Evolutionary conservation across 1,140 invertebrate genomes (phyloP).

Genomic region (Scaptomyza graminum): DNA sequence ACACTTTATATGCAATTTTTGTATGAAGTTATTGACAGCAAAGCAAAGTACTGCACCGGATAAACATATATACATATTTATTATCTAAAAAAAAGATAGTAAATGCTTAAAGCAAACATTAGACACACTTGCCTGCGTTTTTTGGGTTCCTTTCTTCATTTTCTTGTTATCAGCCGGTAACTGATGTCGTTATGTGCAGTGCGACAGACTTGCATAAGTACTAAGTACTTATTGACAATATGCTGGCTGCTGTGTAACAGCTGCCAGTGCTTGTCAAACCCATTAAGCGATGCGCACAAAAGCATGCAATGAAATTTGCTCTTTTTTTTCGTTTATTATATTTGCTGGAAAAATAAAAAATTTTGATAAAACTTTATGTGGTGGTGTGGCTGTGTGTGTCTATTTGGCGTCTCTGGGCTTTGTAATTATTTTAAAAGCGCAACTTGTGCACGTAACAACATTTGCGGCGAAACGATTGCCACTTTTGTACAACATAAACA

Average conservation of each 20-base stretch:
- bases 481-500: constrained; percentile 76
- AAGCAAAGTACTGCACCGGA: constrained; percentile 10
- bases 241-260: constrained; percentile 61
- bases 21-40: constrained; percentile 67
- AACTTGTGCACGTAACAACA: constrained; percentile 81
- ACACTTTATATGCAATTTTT: constrained; percentile 34
- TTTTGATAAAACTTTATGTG: constrained; percentile 8
- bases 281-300: constrained; percentile 58
- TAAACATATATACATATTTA: background rate
- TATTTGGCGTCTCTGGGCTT: constrained; percentile 39
- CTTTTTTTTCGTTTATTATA: constrained; percentile 29
- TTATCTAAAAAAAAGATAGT: background rate
- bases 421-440: constrained; percentile 82
- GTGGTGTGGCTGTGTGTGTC: constrained; percentile 9
- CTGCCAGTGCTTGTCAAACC: constrained; percentile 74
- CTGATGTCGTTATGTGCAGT: constrained; percentile 69
- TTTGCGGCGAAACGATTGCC: constrained; percentile 75
- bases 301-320: constrained; percentile 55
- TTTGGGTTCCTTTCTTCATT: constrained; percentile 28
- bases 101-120: constrained; percentile 38
- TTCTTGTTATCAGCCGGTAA: constrained; percentile 48
- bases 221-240: constrained; percentile 38
- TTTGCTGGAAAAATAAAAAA: constrained; percentile 12
- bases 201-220: constrained; percentile 9
- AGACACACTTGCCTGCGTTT: constrained; percentile 66